Percentiles rank a stretch among this genome's conserved stretches.
phyloP scores from a whole-genome alignment of 1,140 invertebrate genomes.

The Pollicipes pollicipes region DNA sequence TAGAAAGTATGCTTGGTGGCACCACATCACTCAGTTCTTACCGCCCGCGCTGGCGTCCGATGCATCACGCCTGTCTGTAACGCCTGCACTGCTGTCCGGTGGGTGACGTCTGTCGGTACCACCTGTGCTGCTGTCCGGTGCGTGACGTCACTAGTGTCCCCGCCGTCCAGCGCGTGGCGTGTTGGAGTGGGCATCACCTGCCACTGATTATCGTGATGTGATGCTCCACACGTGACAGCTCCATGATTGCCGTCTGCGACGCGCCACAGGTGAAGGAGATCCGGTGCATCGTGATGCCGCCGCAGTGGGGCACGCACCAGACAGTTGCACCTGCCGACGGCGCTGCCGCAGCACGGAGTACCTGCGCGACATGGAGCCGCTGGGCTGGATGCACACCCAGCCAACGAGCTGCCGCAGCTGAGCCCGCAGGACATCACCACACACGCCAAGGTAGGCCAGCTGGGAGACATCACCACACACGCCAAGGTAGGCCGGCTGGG shows the following conservation, averaged over 20 bases:
- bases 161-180: too few relatives aligned
- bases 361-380: conserved; percentile 81
- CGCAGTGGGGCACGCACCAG: conserved; percentile 98
- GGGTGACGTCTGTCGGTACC: too few relatives aligned
- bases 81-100: too few relatives aligned
- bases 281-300: conserved; percentile 89
- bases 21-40: too few relatives aligned
- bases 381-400: conserved; percentile 99
- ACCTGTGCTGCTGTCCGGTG: too few relatives aligned
- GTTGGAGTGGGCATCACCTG: too few relatives aligned
- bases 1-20: too few relatives aligned
- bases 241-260: conserved; percentile 4
- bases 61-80: too few relatives aligned
- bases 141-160: too few relatives aligned
- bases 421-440: conserved; percentile 67
- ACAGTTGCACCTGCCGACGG: conserved; percentile 82
- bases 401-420: conserved; percentile 94
- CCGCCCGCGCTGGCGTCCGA: too few relatives aligned
- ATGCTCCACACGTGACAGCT: conserved; percentile 5
- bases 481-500: too few relatives aligned
- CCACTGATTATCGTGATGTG: conserved; percentile 3
- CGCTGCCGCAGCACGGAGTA: conserved; percentile 85
- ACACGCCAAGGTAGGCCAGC: conserved; percentile 19
- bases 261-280: conserved; percentile 92
- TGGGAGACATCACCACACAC: too few relatives aligned